Percentiles rank a stretch among this genome's conserved stretches.
phyloP scores from a whole-genome alignment of 2,113 vertebrate genomes.

The Thalassoma bifasciatum region DNA sequence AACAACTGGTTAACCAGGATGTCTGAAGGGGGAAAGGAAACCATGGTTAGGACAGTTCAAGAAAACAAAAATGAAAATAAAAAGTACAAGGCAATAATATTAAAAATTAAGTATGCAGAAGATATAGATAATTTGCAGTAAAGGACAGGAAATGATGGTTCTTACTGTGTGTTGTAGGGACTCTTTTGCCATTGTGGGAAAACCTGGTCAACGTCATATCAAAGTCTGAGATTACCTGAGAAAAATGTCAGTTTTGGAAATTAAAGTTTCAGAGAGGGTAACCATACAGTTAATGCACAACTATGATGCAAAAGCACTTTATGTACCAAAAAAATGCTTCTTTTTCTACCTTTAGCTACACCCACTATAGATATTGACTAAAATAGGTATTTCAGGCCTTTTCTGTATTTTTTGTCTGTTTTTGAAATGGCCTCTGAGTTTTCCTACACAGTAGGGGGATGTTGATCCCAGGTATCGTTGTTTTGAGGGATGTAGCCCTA shows the following conservation, averaged over 20 bases:
- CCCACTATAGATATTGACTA: too few species aligned
- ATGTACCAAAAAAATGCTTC: too few species aligned
- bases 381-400: too few species aligned
- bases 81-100: not conserved
- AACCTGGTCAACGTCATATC: constrained; percentile 93
- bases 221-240: constrained; percentile 92
- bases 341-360: too few species aligned
- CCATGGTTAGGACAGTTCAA: too few species aligned
- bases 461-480: too few species aligned
- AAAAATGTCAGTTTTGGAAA: constrained; percentile 11
- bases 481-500: too few species aligned
- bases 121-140: too few species aligned
- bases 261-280: not conserved
- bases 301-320: not conserved
- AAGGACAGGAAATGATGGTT: not conserved
- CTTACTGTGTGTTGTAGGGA: constrained; percentile 92
- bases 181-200: constrained; percentile 83
- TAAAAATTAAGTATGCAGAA: not conserved
- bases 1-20: constrained; percentile 87
- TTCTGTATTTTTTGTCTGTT: too few species aligned
- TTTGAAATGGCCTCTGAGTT: too few species aligned
- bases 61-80: not conserved
- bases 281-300: not conserved
- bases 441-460: too few species aligned
- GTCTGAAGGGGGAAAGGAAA: constrained; percentile 72